Base-by-base conservation (phyloP, 2,113 vertebrate genomes). In the Callocephalon fimbriatum region DNA sequence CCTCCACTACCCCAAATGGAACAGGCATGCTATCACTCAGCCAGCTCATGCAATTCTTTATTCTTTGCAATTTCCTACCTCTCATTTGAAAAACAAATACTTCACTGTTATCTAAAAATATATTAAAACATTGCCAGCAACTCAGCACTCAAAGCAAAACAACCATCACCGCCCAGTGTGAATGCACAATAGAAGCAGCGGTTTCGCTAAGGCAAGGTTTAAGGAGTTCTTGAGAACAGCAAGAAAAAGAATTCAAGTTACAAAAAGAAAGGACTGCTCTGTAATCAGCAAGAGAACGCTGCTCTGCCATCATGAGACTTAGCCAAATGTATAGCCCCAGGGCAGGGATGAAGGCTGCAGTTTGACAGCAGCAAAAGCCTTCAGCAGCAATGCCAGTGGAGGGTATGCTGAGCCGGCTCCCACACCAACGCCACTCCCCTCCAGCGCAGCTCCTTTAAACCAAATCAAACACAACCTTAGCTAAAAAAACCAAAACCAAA, bases 11-110 rank as follows among this genome's bases (percentile, higher is more conserved):
- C 71, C 93, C 75, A 91, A 90, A 84, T 90, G 88, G 81, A 95
- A 95, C 78, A 79, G 73, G 21, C 86, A 71, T 59, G 86, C 86
- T 88, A 95, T 83, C 93, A 92, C 87, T 71, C 84, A 72, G 88
- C 93, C 95, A 95, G 37, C 93, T 94, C 79, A 92, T 86, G 91
- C 40, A 93, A 92, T 97, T 96, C 93, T 96, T 97, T 90, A 96
- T 93, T 95, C 91, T 97, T 96, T 95, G 94, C 75, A 95, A 93
- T 91, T 97, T 95, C 96, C 91, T 95, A 97, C 88, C 84, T 94
- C 93, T 80, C 71, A 70, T 85, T 95, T 77, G 86, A 93, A 96
- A 97, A 96, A 93, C 94, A 93, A 97, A 96, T 95, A 96, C 86
- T 93, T 86, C 67, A 83, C 90, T 94, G 93, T 97, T 97, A 94